Conservation (phyloP, 1,140 invertebrate genomes). For the Drosophila sp. region DNA sequence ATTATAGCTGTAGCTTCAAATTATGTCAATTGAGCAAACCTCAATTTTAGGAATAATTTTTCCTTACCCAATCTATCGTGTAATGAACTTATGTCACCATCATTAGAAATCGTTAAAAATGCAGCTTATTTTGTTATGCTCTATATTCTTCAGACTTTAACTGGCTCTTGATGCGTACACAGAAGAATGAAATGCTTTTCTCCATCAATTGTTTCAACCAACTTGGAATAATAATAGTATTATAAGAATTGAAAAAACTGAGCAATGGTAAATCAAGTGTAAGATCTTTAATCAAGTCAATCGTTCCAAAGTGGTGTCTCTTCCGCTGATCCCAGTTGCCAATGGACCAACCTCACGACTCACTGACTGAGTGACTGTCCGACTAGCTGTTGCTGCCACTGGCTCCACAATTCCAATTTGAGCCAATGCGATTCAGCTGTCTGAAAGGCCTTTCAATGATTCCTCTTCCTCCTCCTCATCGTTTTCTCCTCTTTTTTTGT, state of each 20-base stretch:
- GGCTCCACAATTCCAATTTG: conserved; percentile 48
- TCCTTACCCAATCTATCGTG: no score
- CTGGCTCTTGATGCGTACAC: no score
- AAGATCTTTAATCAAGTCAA: conserved; percentile 75
- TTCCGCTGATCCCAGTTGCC: not conserved
- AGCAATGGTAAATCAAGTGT: conserved; percentile 71
- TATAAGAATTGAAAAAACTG: conserved; percentile 14
- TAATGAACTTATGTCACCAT: no score
- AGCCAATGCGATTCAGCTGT: conserved; percentile 69
- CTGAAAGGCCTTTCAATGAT: conserved; percentile 26
- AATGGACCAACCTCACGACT: conserved; percentile 19
- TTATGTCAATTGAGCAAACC: no score
- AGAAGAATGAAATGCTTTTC: no score
- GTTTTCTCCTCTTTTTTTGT: conserved; percentile 25
- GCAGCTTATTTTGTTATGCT: no score
- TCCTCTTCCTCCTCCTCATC: not conserved
- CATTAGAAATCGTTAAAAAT: no score
- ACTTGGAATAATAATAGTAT: conserved; percentile 34
- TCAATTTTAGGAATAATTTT: no score
- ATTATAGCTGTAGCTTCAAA: no score
- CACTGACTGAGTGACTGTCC: conserved; percentile 51
- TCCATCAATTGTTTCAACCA: conserved; percentile 40
- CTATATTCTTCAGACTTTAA: no score
- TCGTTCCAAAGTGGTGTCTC: conserved; percentile 2
- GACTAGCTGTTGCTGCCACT: conserved; percentile 51